These are phyloP conservation scores for Megamerina dolium DNA, from an alignment of 2,888 invertebrate species.

Conservation along the genomic window DNA sequence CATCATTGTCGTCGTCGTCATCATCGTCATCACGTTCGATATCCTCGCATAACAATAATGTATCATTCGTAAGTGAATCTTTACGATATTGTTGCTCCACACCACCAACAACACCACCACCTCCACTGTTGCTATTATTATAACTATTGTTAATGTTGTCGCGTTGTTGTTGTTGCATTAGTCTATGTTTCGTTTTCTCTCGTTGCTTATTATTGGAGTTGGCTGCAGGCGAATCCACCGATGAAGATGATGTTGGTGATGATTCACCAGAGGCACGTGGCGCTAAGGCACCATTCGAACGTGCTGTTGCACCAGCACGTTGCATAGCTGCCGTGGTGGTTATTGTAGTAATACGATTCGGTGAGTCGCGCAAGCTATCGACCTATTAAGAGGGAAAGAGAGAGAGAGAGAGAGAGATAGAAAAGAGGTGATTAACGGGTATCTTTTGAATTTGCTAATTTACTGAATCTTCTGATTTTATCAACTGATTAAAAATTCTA, in stretches of 20 bases:
- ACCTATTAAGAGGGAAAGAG: conserved; percentile 27
- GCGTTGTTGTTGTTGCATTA: conserved; percentile 39
- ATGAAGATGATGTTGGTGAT: conserved; percentile 49
- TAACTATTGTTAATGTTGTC: conserved; percentile 45
- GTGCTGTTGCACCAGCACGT: conserved; percentile 20
- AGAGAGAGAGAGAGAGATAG: too few species aligned
- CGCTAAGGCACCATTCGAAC: conserved; percentile 47
- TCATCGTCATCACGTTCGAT: conserved; percentile 43
- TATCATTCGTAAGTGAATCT: conserved; percentile 45
- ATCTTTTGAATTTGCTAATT: too few species aligned
- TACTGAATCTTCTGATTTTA: too few species aligned
- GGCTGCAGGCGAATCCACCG: conserved; percentile 46
- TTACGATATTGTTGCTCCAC: conserved; percentile 30
- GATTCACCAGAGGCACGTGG: conserved; percentile 50
- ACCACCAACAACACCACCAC: conserved; percentile 9
- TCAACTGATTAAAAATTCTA: too few species aligned
- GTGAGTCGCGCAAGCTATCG: conserved; percentile 49
- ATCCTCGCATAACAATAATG: conserved; percentile 41
- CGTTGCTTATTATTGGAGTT: conserved; percentile 28
- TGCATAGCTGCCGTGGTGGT: too few species aligned
- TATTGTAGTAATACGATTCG: conserved; percentile 35
- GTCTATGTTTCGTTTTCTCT: conserved; percentile 30
- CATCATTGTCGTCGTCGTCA: conserved; percentile 24
- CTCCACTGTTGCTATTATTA: conserved; percentile 32
- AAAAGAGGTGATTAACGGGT: too few species aligned